Evolutionary conservation across 2,113 vertebrate genomes (phyloP).

Genomic region (Mustela lutreola): DNA sequence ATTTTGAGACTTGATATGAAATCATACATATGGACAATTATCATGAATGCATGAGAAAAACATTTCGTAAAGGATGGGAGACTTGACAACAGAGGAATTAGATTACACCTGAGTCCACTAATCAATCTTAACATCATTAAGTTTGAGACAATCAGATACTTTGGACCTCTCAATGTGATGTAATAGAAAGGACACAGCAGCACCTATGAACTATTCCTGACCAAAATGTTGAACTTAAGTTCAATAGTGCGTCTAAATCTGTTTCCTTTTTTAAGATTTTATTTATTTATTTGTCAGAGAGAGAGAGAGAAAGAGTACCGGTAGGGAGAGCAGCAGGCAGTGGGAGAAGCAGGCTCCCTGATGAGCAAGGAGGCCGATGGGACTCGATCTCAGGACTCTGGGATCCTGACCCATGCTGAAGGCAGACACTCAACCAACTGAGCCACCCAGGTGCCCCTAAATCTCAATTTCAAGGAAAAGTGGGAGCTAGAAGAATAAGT

Average conservation of each 20-base stretch:
- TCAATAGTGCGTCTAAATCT: not conserved
- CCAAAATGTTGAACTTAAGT: not conserved
- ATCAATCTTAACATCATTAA: not conserved
- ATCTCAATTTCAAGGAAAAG: not conserved
- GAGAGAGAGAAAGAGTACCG: too few relatives aligned
- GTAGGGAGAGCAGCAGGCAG: too few relatives aligned
- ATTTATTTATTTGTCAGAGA: too few relatives aligned
- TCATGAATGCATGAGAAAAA: not conserved
- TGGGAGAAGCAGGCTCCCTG: too few relatives aligned
- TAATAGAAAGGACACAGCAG: not conserved
- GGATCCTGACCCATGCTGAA: too few relatives aligned
- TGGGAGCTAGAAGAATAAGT: not conserved
- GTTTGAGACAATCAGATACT: not conserved
- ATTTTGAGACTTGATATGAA: constrained; percentile 4
- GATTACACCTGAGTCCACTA: not conserved
- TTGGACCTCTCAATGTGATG: not conserved
- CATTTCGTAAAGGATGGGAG: not conserved
- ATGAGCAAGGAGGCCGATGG: too few relatives aligned
- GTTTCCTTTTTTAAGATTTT: not conserved
- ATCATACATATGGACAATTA: not conserved
- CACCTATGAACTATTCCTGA: not conserved
- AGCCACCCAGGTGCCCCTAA: too few relatives aligned
- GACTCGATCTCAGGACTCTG: too few relatives aligned
- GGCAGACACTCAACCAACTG: too few relatives aligned
- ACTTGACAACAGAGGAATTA: not conserved